Evolutionary conservation across 2,888 invertebrate genomes (phyloP).

Genomic region (Exocentrus adspersus): DNA sequence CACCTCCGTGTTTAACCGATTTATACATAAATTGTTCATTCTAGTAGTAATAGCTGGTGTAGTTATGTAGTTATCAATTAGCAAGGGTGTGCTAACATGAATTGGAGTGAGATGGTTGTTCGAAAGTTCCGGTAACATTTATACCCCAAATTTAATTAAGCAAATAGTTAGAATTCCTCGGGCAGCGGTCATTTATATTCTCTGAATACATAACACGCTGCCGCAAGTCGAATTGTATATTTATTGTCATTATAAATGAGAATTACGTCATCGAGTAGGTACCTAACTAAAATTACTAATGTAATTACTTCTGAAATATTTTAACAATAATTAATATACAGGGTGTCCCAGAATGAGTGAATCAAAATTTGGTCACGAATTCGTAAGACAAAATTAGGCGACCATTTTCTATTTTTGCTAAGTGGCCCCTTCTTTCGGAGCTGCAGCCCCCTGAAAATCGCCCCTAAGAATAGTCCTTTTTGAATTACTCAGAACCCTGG

Average conservation of each 20-base stretch:
- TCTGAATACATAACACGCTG: slow-evolving; percentile 55
- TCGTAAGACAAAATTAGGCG: too few relatives aligned
- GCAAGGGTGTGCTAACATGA: slow-evolving; percentile 6
- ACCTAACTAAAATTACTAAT: slow-evolving; percentile 34
- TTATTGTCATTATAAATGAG: slow-evolving; percentile 46
- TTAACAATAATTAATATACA: slow-evolving; percentile 39
- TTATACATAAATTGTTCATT: slow-evolving; percentile 21
- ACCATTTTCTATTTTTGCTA: too few relatives aligned
- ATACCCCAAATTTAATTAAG: slow-evolving; percentile 59
- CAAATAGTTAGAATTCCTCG: slow-evolving; percentile 58
- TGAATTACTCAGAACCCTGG: too few relatives aligned
- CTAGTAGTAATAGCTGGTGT: too few relatives aligned
- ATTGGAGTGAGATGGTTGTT: slow-evolving; percentile 24
- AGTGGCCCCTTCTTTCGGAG: too few relatives aligned
- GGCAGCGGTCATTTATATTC: slow-evolving; percentile 58
- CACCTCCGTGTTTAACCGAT: too few relatives aligned
- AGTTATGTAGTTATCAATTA: slow-evolving; percentile 10
- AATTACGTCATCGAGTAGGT: slow-evolving; percentile 47
- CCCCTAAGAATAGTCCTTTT: too few relatives aligned
- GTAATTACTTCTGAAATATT: slow-evolving; percentile 40
- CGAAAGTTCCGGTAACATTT: slow-evolving; percentile 54
- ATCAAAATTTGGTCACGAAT: too few relatives aligned
- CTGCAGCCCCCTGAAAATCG: too few relatives aligned
- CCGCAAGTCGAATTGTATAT: slow-evolving; percentile 51
- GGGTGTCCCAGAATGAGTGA: too few relatives aligned